Evolutionary conservation across 2,113 vertebrate species (phyloP), one percentile per base, ranked within the genome.

Genomic region (Neolamprologus cancellatus): DNA sequence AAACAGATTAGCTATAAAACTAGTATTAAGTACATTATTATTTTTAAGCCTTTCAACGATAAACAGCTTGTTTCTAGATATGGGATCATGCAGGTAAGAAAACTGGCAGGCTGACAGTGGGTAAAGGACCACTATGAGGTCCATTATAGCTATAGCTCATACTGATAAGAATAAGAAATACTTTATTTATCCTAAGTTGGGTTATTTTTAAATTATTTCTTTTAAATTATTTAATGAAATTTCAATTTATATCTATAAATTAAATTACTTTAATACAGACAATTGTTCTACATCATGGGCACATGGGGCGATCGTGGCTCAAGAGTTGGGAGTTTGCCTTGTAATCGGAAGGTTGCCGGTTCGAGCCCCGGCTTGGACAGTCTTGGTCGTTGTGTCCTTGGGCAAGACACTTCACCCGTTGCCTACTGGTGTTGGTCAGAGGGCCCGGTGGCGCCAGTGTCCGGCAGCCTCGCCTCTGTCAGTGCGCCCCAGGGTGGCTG

Each of bases 341-440:
- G 44, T 2, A 46, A 46, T 46, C 2, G 14, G 14, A 46, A 46
- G 44, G 44, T 46, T 46, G 44, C 14, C 44, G 6, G 44, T 46
- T 15, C 0, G 2, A 46, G 4, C 6, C 14, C 44, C 14, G 0
- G 44, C 14, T 46, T 0, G 6, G 44, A 46, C 44, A 15, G 44
- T 46, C 14, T 15, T 0, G 2, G 44, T 46, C 0, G 44, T 46
- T 46, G 44, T 7, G 44, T 15, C 14, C 6, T 46, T 46, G 44
- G 44, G 44, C 44, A 0, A 46, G 14, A 39, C 36, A 39, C 36
- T 39, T 39, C 4, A 39, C 36, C 36, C 36, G 36, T 39, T 39
- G 1, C 36, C 10, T 5, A 39, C 36, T 39, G 10, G 36, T 11
- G 36, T 0, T 39, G 36, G 36, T 11, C 36, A 39, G 36, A 39